Evolutionary conservation across 2,113 vertebrate genomes (phyloP), one percentile per base, ranked within the genome.

Genomic region (Tragulus kanchil): DNA sequence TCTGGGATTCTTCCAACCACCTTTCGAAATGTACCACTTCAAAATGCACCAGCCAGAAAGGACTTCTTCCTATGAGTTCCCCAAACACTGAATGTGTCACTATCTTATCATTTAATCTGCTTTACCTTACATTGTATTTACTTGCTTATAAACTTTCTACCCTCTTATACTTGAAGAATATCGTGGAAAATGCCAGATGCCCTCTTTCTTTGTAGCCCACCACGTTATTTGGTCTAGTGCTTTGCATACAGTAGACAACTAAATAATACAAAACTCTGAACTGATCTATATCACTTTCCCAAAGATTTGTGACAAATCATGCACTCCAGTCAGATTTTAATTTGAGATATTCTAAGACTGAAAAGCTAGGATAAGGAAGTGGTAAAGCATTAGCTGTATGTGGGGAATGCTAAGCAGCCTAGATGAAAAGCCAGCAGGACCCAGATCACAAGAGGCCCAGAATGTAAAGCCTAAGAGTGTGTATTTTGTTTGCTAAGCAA

Each of bases 401-500:
- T 26, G n/a, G 56, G 17, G 16, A 90, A 73, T 10, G 56, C 21
- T 67, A 61, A 69, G 54, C 19, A 26, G 16, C 59, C n/a, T 77
- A 36, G 19, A 59, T 25, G 26, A 73, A 83, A 85, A 83, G 58
- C n/a, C 7, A 84, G 71, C 31, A 86, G 56, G 89, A 58, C 59
- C n/a, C 26, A 62, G 36, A 62, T 77, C 31, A 36, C 16, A 5
- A 1, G 26, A 96, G 48, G 25, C 64, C 82, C 42, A 6, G 3
- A 71, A 77, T n/a, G 48, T 59, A 83, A 89, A 21, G 36, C 4
- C 78, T 50, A 56, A 26, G 36, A 52, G n/a, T 65, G 48, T 89
- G 3, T 62, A 58, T 58, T 89, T 89, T 95, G 92, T 94, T 86
- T 93, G 36, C 75, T 62, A 91, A 77, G 15, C 50, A 92, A 92